Conservation (phyloP, 1,140 invertebrate species). For the Augochlora pura region DNA sequence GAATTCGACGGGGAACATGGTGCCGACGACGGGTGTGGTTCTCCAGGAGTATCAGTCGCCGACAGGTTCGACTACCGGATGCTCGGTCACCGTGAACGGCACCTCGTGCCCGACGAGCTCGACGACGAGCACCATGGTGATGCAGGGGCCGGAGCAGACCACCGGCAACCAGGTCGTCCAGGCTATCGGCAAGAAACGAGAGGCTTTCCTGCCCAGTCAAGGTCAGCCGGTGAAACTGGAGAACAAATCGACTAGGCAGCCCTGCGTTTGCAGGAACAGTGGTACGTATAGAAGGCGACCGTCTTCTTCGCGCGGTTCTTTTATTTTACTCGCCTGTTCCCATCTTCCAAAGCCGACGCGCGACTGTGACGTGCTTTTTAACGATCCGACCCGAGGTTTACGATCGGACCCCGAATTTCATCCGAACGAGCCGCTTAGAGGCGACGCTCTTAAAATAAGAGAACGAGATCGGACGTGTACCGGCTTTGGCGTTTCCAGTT, state of each 20-base stretch:
- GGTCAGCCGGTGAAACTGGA: slow-evolving; percentile 75
- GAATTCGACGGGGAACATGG: slow-evolving; percentile 66
- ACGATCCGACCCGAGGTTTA: slow-evolving; percentile 7
- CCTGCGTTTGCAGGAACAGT: slow-evolving; percentile 74
- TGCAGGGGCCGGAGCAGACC: slow-evolving; percentile 64
- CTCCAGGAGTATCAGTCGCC: slow-evolving; percentile 75
- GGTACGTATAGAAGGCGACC: slow-evolving; percentile 55
- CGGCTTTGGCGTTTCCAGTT: too few relatives aligned
- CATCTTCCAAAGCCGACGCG: background rate
- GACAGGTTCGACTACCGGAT: slow-evolving; percentile 66
- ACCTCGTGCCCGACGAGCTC: slow-evolving; percentile 60
- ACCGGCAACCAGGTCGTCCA: slow-evolving; percentile 62
- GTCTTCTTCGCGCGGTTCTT: background rate
- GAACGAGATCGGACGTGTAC: background rate
- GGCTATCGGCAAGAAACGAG: slow-evolving; percentile 71
- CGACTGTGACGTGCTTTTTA: background rate
- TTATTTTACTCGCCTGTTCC: background rate
- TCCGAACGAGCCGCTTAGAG: background rate
- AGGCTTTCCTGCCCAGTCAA: slow-evolving; percentile 72
- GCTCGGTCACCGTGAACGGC: slow-evolving; percentile 56
- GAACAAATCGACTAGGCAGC: slow-evolving; percentile 73
- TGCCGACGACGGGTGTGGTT: slow-evolving; percentile 72
- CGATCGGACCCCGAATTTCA: background rate
- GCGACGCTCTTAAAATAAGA: background rate
- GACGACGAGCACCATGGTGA: slow-evolving; percentile 61